Evolutionary conservation across 2,888 invertebrate genomes (phyloP), one percentile per base, ranked within the genome.

Genomic region (Heliconius erato): DNA sequence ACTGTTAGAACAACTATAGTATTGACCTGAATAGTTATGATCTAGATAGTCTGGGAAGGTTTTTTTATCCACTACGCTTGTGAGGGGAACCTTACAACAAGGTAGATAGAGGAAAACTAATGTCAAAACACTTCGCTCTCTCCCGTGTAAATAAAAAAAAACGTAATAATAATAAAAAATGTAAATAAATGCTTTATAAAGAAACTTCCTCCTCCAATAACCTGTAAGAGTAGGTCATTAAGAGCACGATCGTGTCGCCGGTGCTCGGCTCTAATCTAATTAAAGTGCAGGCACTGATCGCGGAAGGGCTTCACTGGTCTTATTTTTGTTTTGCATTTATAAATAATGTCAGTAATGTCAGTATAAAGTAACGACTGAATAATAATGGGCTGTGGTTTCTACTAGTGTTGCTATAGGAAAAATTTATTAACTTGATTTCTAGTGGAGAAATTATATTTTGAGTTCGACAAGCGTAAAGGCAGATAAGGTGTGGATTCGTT

Each of bases 301-400:
- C 77, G 79, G 82, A 82, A 85, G 59, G 80, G 83, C 83, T 85
- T 84, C 88, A 88, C 86, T 88, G 87, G 87, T 85, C 84, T 86
- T 65, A 72, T 79, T 69, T 74, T 80, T 72, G 76, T 81, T 71
- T 59, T 67, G 67, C 77, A 82, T 76, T 65, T 77, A 54, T 77
- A 40, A 80, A 69, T 76, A 65, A 40, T 49, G 67, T 49, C 54
- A 54, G 54, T 23, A 54, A 54, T 54, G 54, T 54, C 26, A 23
- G 67, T 44, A 6, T 72, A 72, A 26, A 49, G 49, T 44, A 72
- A 72, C 32, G 16, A 26, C 19, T 49, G 72, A 72, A 72, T 72
- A 72, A 72, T 72, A 72, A 72, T 72, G 44, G 26, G 40, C 26
- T 19, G 40, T 26, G n/a, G 40, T 26, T 69, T 65, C n/a, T 28